These are phyloP conservation scores for Ormyrus pomaceus DNA, from an alignment of 2,888 invertebrate species.

Conservation along the genomic window DNA sequence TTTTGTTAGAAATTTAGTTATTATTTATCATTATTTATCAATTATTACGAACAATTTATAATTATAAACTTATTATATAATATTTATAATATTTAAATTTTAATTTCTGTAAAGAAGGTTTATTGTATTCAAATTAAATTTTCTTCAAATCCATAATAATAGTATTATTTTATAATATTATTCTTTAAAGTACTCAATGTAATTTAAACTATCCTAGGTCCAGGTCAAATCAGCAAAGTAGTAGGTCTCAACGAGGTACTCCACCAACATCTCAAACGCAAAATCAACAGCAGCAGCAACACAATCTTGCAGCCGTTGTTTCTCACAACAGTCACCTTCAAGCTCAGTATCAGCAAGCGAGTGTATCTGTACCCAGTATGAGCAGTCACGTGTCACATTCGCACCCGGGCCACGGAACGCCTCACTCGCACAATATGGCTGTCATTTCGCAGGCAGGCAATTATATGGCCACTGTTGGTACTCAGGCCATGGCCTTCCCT, in stretches of 20 bases:
- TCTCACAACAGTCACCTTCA: constrained; percentile 67
- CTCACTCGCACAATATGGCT: constrained; percentile 76
- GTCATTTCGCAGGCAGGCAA: constrained; percentile 79
- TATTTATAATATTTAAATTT: no score
- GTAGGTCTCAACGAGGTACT: constrained; percentile 69
- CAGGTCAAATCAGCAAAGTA: constrained; percentile 69
- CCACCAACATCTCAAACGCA: constrained; percentile 68
- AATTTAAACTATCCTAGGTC: constrained; percentile 59
- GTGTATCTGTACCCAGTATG: constrained; percentile 68
- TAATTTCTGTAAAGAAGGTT: no score
- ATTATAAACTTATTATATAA: no score
- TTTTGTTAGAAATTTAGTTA: neutral
- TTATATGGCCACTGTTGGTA: constrained; percentile 75
- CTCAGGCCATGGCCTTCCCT: constrained; percentile 81
- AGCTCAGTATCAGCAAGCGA: constrained; percentile 70
- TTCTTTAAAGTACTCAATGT: neutral
- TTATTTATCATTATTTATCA: no score
- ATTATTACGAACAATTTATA: no score
- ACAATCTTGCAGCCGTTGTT: neutral
- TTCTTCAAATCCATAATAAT: neutral
- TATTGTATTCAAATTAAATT: neutral
- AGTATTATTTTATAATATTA: neutral
- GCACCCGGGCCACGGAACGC: constrained; percentile 66
- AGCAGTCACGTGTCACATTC: constrained; percentile 68
- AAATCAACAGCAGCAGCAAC: constrained; percentile 49